Base-by-base conservation (phyloP, 1,140 invertebrate genomes). In the Hermatobates lingyangjiaoensis region DNA sequence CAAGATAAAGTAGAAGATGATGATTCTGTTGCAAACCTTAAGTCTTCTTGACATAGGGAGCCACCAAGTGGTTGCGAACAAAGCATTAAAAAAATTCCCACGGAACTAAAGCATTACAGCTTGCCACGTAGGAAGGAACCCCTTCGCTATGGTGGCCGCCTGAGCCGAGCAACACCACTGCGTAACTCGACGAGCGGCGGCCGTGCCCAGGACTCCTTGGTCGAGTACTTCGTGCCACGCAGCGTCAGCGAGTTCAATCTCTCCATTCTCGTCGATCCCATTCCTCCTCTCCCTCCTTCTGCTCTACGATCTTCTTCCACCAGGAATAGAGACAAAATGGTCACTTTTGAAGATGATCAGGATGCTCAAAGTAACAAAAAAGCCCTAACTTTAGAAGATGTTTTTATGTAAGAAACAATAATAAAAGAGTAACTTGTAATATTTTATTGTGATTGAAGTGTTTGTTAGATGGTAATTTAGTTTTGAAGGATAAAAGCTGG, bases 171-270 rank as follows among this genome's bases (percentile, higher is more conserved):
- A 7, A 53, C 52, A 3, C 52, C 56, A 2, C 50, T 44, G 2
- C 45, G 56, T 27, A 54, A 49, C 49, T 56, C 56, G 3, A 56
- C 54, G 0, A 51, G 67, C 66, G 23, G 51, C 2, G 12, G 48
- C 27, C 42, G 48, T 45, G 62, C 49, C 59, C 58, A 54, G 64
- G 76, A 80, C 46, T 65, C 76, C 26, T 74, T 80, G 48, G 74
- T 83, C 38, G 83, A 86, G 60, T 85, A 86, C 61, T 86, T 85
- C 64, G 81, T 85, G 48, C 83, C 83, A 42, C 70, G 83, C 50
- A 85, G 81, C 66, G 72, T 84, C 24, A 84, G 81, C 62, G 83
- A 85, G 61, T 84, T 85, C 57, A 82, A 86, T 62, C 60, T 85
- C 27, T 77, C 79, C 1, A 70, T 74, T 1, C 64, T 74, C 0